These are phyloP conservation scores for Reticulitermes lucifugus DNA, from an alignment of 2,888 invertebrate species.

Conservation along the genomic window DNA sequence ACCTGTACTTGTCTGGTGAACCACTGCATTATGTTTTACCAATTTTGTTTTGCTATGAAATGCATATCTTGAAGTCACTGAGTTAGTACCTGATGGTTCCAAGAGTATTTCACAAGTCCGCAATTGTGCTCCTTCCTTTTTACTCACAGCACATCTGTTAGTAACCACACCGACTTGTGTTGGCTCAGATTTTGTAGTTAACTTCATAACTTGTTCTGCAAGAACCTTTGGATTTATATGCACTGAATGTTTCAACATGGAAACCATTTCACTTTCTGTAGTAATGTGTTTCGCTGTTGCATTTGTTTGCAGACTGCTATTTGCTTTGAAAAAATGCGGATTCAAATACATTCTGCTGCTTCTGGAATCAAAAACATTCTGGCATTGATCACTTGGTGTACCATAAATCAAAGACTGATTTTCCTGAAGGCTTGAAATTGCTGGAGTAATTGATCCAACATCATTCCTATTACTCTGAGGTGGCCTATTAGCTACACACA, in stretches of 20 bases:
- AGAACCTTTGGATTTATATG: conserved; percentile 46
- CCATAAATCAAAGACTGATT: background rate
- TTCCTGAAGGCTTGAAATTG: background rate
- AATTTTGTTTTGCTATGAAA: conserved; percentile 21
- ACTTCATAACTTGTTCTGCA: conserved; percentile 25
- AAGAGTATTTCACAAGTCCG: no score
- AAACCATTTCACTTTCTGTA: background rate
- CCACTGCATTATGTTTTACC: background rate
- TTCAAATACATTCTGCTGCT: conserved; percentile 20
- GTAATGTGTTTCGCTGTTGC: background rate
- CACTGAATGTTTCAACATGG: conserved; percentile 36
- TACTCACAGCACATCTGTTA: no score
- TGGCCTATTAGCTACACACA: background rate
- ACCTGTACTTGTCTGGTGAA: background rate
- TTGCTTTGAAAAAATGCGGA: conserved; percentile 22
- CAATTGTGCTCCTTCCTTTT: no score
- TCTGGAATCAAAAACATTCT: background rate
- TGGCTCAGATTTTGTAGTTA: conserved; percentile 20
- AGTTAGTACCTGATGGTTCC: background rate
- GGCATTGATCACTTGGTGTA: background rate
- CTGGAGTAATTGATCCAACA: no score
- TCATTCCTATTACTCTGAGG: background rate
- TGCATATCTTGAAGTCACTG: background rate
- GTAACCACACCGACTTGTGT: background rate
- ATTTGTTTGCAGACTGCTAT: background rate